Evolutionary conservation across 2,113 vertebrate species (phyloP), one percentile per base, ranked within the genome.

Genomic region (Myotis lucifugus): DNA sequence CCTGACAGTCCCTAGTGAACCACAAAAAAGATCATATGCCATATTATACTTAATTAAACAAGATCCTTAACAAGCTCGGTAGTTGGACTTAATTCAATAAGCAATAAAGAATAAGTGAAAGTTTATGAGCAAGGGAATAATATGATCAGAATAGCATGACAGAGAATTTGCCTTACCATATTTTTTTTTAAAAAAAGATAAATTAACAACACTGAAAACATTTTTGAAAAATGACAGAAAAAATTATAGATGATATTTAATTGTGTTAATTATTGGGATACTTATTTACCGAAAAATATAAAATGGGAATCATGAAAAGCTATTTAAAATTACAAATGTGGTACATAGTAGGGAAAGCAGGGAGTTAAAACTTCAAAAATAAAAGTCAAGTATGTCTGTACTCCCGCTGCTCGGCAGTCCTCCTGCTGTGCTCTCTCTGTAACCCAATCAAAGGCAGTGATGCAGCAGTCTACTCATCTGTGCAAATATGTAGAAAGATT

Each of bases 41-140:
- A 0, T 73, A 82, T 89, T 82, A 88, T 72, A 91, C 78, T 91
- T 91, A 76, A 96, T 96, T 91, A 85, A 93, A 93, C 29, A 95
- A 29, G 37, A 93, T 86, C 85, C 40, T 85, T 93, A 96, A 95
- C 27, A 92, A 86, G 54, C 17, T 72, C 52, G 19, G 46, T 95
- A 85, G 74, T 32, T 86, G 32, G 8, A 40, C 83, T 94, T 95
- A 93, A 95, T 89, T 89, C 90, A 95, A 59, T 86, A 91, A 85
- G 69, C 61, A 96, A 91, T 91, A 95, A 95, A 93, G 74, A 78
- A 82, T 23, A 87, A 93, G 73, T 94, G 67, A 77, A 94, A 83
- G 67, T 94, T 83, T 89, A 91, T 78, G 79, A 93, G 29, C 84
- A 95, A 91, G 32, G 50, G n/a, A 96, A 64, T 74, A 92, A 86